phyloP scores from a whole-genome alignment of 2,888 invertebrate genomes.

The Clusia tigrina region DNA sequence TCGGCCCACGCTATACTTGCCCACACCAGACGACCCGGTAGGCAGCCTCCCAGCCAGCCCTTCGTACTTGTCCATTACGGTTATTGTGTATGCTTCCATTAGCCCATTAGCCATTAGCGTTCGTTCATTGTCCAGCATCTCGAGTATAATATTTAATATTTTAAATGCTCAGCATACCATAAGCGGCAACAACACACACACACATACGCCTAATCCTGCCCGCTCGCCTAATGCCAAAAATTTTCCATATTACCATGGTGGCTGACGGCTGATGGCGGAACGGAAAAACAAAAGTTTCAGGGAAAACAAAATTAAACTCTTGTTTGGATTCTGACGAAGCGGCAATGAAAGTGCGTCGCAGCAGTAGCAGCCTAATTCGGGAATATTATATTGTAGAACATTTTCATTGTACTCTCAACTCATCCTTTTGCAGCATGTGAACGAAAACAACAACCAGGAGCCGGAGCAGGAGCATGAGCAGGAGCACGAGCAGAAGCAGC shows the following conservation, averaged over 20 bases:
- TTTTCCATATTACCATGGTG: slow-evolving; percentile 7
- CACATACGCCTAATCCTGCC: neutral
- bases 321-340: too few relatives aligned
- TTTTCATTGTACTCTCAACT: neutral
- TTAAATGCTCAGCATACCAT: neutral
- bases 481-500: too few relatives aligned
- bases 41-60: neutral
- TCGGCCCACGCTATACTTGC: neutral
- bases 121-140: neutral
- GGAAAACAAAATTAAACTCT: slow-evolving; percentile 3
- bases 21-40: too few relatives aligned
- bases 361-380: neutral
- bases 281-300: neutral
- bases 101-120: neutral
- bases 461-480: too few relatives aligned
- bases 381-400: neutral
- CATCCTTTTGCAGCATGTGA: slow-evolving; percentile 10
- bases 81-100: neutral
- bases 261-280: neutral
- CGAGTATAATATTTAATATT: too few relatives aligned
- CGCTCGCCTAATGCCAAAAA: neutral
- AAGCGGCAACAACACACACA: neutral
- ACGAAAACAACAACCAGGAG: slow-evolving; percentile 18
- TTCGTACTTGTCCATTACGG: neutral
- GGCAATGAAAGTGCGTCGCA: neutral